Conservation (phyloP, 2,113 vertebrate genomes). For the Rhombomys opimus region DNA sequence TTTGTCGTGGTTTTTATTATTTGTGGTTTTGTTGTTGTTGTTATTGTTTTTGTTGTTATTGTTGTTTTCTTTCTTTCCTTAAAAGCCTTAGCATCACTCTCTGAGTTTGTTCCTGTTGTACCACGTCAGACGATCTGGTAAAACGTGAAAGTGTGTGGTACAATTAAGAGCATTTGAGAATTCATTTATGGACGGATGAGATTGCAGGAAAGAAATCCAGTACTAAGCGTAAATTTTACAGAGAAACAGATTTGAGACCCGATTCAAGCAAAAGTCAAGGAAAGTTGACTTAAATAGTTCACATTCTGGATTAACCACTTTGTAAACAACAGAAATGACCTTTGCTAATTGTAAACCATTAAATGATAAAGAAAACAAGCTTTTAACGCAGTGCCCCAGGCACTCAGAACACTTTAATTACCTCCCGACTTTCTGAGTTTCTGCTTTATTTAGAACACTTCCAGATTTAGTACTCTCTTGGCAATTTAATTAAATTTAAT, state of each 20-base stretch:
- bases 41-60: neutral
- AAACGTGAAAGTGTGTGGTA: neutral
- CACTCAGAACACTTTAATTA: conserved; percentile 42
- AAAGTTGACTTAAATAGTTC: conserved; percentile 38
- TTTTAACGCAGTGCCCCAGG: neutral
- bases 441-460: conserved; percentile 32
- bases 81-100: neutral
- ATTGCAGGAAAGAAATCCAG: neutral
- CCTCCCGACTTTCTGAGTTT: conserved; percentile 42
- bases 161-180: neutral
- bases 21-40: neutral
- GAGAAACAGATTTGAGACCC: neutral
- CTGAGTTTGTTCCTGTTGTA: neutral
- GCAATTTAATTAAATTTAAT: conserved; percentile 12
- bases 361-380: conserved; percentile 36
- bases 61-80: neutral
- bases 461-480: conserved; percentile 25
- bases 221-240: neutral
- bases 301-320: conserved; percentile 13
- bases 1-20: too few relatives aligned
- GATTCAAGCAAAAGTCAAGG: neutral
- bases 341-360: conserved; percentile 29
- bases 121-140: neutral
- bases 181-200: neutral
- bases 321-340: conserved; percentile 13